Conservation (phyloP, 2,113 vertebrate species). For the Dasyurus viverrinus region DNA sequence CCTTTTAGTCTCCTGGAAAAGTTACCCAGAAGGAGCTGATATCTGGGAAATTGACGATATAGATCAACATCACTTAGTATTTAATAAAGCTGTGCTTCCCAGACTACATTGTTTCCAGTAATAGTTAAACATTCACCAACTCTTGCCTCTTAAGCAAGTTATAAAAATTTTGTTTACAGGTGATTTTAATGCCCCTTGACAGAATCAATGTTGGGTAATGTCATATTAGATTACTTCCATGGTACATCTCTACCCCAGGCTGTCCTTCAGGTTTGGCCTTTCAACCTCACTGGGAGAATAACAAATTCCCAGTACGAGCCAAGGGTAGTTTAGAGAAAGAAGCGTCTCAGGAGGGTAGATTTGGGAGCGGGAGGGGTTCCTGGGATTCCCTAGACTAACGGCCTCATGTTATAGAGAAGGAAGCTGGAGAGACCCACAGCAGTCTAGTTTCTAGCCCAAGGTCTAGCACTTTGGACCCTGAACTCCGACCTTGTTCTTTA, state of each 20-base stretch:
- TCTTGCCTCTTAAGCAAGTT: constrained; percentile 30
- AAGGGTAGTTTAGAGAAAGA: background rate
- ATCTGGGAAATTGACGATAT: background rate
- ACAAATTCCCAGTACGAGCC: background rate
- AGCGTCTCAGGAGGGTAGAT: no score
- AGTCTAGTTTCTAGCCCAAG: no score
- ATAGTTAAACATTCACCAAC: background rate
- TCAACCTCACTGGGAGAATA: background rate
- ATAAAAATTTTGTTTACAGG: background rate
- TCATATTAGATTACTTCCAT: constrained; percentile 1
- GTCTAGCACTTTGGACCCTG: no score
- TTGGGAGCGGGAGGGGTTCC: no score
- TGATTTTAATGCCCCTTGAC: background rate
- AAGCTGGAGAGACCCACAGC: no score
- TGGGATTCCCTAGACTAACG: no score
- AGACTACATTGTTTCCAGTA: constrained; percentile 13
- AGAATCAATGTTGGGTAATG: constrained; percentile 26
- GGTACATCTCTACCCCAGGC: background rate
- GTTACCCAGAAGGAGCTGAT: background rate
- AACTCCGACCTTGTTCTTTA: no score
- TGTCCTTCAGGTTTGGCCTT: constrained; percentile 28
- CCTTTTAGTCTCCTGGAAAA: background rate
- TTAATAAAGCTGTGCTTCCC: background rate
- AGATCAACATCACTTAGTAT: background rate
- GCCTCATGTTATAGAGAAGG: no score